Percentiles rank a stretch among this genome's conserved stretches.
Conservation (phyloP, 1,140 invertebrate genomes). For the Drosophila sp. region DNA sequence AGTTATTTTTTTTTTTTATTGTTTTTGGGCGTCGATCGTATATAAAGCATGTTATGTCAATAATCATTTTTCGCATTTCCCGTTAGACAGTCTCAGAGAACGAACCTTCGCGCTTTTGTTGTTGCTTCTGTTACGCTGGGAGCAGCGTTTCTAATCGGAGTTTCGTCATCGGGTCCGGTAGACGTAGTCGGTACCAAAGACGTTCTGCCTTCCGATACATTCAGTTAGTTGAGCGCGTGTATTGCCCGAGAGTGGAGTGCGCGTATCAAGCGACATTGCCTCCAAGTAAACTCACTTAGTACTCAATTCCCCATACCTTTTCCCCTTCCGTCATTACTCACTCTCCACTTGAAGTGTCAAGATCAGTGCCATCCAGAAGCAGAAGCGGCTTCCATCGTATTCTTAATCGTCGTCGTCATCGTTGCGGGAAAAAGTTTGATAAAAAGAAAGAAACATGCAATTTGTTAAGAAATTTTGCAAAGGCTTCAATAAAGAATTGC, state of each 20-base stretch:
- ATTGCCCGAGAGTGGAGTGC: conserved; percentile 30
- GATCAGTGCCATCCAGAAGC: not conserved
- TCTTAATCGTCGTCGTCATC: not conserved
- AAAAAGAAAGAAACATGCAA: conserved; percentile 50
- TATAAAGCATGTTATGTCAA: conserved; percentile 59
- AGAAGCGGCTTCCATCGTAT: not conserved
- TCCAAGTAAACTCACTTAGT: not conserved
- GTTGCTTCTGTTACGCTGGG: conserved; percentile 26
- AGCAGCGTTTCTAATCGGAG: conserved; percentile 41
- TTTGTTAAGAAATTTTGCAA: conserved; percentile 68
- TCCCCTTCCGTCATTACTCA: conserved; percentile 40
- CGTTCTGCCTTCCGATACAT: conserved; percentile 15
- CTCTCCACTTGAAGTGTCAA: conserved; percentile 5
- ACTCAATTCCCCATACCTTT: not conserved
- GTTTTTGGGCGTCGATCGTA: conserved; percentile 28
- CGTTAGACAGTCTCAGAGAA: conserved; percentile 33
- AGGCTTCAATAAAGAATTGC: conserved; percentile 65
- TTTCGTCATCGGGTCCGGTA: conserved; percentile 39
- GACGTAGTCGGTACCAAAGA: conserved; percentile 18
- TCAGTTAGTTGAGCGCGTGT: conserved; percentile 37
- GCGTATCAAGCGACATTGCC: conserved; percentile 33
- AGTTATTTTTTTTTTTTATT: conserved; percentile 4
- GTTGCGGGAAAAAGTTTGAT: conserved; percentile 3
- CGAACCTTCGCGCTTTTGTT: conserved; percentile 14
- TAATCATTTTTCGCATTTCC: conserved; percentile 50